Conservation (phyloP, 2,888 invertebrate species). For the Cephus rjabovi region DNA sequence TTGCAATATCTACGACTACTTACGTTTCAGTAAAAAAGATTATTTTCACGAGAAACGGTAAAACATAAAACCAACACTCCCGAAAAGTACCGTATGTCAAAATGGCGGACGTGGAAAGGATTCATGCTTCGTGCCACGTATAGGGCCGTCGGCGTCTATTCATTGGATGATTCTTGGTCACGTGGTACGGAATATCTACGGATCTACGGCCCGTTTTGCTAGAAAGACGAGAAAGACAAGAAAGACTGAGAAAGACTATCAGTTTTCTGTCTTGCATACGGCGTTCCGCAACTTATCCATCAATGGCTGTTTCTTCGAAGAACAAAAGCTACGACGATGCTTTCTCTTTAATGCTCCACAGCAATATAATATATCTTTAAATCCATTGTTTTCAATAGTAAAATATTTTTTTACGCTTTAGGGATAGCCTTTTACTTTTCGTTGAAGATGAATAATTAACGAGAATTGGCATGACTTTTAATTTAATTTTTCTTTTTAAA, state of each 20-base stretch:
- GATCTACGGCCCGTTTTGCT: background rate
- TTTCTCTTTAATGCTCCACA: background rate
- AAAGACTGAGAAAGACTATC: background rate
- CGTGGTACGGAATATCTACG: background rate
- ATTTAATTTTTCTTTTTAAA: too few species aligned
- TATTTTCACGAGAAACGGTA: constrained; percentile 74
- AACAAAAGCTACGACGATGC: background rate
- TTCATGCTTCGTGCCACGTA: constrained; percentile 85
- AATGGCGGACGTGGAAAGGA: constrained; percentile 86
- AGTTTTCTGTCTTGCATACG: background rate
- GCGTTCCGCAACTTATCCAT: background rate
- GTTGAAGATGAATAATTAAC: background rate
- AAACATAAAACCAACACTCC: constrained; percentile 78
- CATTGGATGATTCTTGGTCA: background rate
- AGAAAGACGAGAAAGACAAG: background rate
- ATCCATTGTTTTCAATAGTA: background rate
- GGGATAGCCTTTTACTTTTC: background rate
- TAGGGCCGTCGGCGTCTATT: constrained; percentile 65
- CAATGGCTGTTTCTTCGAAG: background rate
- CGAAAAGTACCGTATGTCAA: constrained; percentile 82
- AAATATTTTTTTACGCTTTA: background rate
- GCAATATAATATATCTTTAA: background rate
- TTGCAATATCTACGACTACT: constrained; percentile 48
- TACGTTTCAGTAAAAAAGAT: constrained; percentile 67
- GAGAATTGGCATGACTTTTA: too few species aligned